These are phyloP conservation scores for Diadegma fenestrale DNA, from an alignment of 2,888 invertebrate species.

Conservation along the genomic window DNA sequence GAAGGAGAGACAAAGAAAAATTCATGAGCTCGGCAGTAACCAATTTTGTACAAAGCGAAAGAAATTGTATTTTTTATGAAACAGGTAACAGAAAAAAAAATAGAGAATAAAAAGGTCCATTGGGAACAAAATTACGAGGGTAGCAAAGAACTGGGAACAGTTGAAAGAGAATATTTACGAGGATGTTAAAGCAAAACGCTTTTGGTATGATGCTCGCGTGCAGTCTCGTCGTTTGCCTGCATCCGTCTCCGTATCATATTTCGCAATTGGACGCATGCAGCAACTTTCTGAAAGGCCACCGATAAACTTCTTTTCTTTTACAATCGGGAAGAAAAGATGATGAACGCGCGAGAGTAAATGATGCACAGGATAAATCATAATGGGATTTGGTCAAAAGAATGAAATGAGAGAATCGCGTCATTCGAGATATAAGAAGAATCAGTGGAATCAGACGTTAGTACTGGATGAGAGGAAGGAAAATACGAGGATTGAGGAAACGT, in stretches of 20 bases:
- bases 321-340: not conserved
- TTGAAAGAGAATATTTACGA: conserved; percentile 29
- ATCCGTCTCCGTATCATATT: conserved; percentile 28
- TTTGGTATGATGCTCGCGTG: conserved; percentile 23
- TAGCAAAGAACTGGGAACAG: conserved; percentile 7
- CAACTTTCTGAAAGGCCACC: conserved; percentile 15
- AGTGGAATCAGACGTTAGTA: not conserved
- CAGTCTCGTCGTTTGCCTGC: conserved; percentile 7
- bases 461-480: not conserved
- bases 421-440: not conserved
- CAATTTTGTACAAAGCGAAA: not conserved
- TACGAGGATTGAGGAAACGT: not conserved
- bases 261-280: conserved; percentile 33
- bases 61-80: not conserved
- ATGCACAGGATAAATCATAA: not conserved
- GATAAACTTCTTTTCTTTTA: not conserved
- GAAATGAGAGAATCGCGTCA: not conserved
- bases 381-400: not conserved
- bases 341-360: not conserved
- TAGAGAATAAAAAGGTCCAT: conserved; percentile 1
- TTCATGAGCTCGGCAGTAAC: not conserved
- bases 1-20: not conserved
- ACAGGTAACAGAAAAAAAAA: not conserved
- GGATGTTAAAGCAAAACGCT: conserved; percentile 36
- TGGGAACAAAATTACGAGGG: conserved; percentile 2